phyloP scores from a whole-genome alignment of 1,140 invertebrate genomes.

The Physella acuta region DNA sequence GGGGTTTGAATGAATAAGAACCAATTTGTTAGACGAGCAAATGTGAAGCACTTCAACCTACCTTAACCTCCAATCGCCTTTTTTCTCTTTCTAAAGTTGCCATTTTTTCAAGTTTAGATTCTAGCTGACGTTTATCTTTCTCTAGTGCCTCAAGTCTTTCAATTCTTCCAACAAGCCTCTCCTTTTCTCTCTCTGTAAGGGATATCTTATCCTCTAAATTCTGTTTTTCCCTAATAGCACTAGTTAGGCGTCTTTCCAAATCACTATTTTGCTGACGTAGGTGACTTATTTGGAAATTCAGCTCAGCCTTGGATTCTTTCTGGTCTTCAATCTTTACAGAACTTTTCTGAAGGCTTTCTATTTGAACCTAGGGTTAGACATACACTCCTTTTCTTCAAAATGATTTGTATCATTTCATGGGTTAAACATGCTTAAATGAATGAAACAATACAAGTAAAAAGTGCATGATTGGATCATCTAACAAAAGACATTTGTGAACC shows the following conservation, averaged over 20 bases:
- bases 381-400: too few relatives aligned
- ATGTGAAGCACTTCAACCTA: background rate
- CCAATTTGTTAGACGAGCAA: too few relatives aligned
- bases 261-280: conserved; percentile 30
- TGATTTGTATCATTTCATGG: too few relatives aligned
- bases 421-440: too few relatives aligned
- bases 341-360: conserved; percentile 31
- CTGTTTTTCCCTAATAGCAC: conserved; percentile 42
- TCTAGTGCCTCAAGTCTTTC: conserved; percentile 29
- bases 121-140: conserved; percentile 26
- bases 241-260: conserved; percentile 27
- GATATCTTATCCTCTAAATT: conserved; percentile 75
- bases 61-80: conserved; percentile 62
- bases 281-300: conserved; percentile 28
- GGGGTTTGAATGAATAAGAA: background rate
- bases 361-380: too few relatives aligned
- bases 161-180: conserved; percentile 26
- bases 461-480: background rate
- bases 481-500: background rate
- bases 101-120: conserved; percentile 30
- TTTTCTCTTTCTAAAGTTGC: conserved; percentile 32
- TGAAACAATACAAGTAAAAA: too few relatives aligned
- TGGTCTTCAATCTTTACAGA: conserved; percentile 19
- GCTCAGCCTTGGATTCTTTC: conserved; percentile 20
- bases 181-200: conserved; percentile 67